Evolutionary conservation across 2,797 vertebrate species (phyloP).

Genomic region (Eurystomus glaucurus): DNA sequence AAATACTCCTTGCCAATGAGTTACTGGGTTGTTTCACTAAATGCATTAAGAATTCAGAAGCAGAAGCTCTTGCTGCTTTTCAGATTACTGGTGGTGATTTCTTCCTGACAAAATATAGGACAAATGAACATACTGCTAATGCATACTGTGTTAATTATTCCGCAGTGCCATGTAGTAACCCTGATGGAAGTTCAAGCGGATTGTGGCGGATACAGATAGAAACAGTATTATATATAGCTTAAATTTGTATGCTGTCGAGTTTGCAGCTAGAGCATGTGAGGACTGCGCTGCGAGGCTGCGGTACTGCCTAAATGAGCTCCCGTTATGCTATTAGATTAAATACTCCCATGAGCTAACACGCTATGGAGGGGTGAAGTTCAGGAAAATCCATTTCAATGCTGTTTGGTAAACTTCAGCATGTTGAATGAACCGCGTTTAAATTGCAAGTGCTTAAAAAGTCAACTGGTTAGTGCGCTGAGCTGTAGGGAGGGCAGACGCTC

Average conservation of each 20-base stretch:
- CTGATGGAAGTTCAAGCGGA: not conserved
- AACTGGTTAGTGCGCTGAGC: not conserved
- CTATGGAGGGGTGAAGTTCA: not conserved
- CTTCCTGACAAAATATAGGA: slow-evolving; percentile 29
- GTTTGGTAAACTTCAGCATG: not conserved
- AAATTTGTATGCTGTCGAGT: not conserved
- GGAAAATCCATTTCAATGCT: not conserved
- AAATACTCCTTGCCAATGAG: not conserved
- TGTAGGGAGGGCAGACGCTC: not conserved
- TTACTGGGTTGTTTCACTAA: not conserved
- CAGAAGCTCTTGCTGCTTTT: not conserved
- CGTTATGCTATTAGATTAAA: not conserved
- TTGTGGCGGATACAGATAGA: not conserved
- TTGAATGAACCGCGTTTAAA: not conserved
- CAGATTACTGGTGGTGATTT: not conserved
- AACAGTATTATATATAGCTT: slow-evolving; percentile 4
- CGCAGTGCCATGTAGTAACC: not conserved
- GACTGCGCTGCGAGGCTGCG: not conserved
- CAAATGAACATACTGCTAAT: slow-evolving; percentile 51
- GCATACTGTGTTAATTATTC: slow-evolving; percentile 60
- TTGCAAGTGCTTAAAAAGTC: not conserved
- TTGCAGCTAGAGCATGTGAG: not conserved
- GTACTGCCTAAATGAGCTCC: not conserved
- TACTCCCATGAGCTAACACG: not conserved
- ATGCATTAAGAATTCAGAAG: not conserved